phyloP scores from a whole-genome alignment of 2,888 invertebrate genomes.

The Drosophila meridionalis region DNA sequence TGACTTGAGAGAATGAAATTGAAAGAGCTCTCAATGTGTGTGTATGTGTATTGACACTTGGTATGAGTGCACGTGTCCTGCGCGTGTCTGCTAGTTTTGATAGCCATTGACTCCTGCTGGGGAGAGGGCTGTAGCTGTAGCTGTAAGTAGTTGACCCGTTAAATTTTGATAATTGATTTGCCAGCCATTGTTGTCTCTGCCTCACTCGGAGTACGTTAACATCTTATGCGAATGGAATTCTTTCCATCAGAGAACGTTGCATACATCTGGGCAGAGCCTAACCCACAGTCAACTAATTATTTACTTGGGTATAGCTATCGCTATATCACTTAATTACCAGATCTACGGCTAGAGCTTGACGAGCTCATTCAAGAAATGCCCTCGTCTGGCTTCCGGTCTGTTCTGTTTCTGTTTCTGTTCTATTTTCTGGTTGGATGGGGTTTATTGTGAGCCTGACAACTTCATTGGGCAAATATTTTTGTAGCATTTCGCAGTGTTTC shows the following conservation, averaged over 20 bases:
- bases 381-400: slow-evolving; percentile 17
- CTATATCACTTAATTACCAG: slow-evolving; percentile 45
- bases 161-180: slow-evolving; percentile 72
- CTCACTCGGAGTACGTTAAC: not conserved
- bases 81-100: slow-evolving; percentile 72
- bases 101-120: slow-evolving; percentile 64
- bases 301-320: slow-evolving; percentile 12
- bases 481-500: slow-evolving; percentile 78
- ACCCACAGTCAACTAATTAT: slow-evolving; percentile 23
- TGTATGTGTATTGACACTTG: slow-evolving; percentile 6
- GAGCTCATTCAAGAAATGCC: slow-evolving; percentile 19
- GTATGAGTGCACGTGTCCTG: slow-evolving; percentile 63
- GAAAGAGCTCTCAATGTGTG: slow-evolving; percentile 34
- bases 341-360: slow-evolving; percentile 11
- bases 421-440: not conserved
- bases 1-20: slow-evolving; percentile 58
- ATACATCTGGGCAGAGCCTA: slow-evolving; percentile 13
- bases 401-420: not conserved
- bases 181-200: slow-evolving; percentile 26
- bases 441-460: slow-evolving; percentile 43
- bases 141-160: slow-evolving; percentile 60
- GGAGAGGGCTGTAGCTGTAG: slow-evolving; percentile 5
- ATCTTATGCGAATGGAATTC: slow-evolving; percentile 1
- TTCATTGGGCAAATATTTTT: slow-evolving; percentile 82
- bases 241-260: slow-evolving; percentile 13